Evolutionary conservation across 2,888 invertebrate species (phyloP).

Genomic region (Eulithis prunata): DNA sequence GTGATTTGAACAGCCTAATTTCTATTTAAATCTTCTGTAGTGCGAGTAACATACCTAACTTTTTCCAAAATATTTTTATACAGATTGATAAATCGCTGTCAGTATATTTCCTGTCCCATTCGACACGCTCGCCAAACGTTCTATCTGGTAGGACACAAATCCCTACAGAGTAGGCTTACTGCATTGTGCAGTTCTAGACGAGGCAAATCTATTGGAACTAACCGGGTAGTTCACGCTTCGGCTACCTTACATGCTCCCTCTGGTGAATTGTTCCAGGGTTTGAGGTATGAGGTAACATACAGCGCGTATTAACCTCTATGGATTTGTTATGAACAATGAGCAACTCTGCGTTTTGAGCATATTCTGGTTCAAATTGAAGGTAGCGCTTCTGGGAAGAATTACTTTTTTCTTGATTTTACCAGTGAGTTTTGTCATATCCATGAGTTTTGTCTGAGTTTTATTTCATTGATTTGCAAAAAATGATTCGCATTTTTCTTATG

Average conservation of each 20-base stretch:
- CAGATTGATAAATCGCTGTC: conserved; percentile 28
- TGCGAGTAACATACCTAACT: no score
- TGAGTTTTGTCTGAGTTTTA: no score
- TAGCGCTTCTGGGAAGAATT: no score
- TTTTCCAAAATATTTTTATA: neutral
- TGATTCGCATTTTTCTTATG: no score
- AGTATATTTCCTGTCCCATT: conserved; percentile 28
- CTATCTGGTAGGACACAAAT: conserved; percentile 66
- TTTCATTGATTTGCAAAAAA: no score
- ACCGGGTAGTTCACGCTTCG: conserved; percentile 45
- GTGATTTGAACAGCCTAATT: no score
- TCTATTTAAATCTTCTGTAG: no score
- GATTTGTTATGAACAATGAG: no score
- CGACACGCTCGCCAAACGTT: conserved; percentile 43
- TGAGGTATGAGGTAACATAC: conserved; percentile 10
- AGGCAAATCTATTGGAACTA: conserved; percentile 64
- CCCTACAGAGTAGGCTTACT: conserved; percentile 61
- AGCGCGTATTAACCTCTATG: neutral
- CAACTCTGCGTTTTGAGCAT: no score
- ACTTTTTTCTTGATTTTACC: no score
- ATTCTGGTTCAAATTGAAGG: no score
- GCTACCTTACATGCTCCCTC: conserved; percentile 32
- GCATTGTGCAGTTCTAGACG: conserved; percentile 65
- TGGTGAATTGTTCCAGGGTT: conserved; percentile 30
- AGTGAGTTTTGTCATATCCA: no score